Evolutionary conservation across 1,140 invertebrate genomes (phyloP).

Genomic region (Acromyrmex echinatior): DNA sequence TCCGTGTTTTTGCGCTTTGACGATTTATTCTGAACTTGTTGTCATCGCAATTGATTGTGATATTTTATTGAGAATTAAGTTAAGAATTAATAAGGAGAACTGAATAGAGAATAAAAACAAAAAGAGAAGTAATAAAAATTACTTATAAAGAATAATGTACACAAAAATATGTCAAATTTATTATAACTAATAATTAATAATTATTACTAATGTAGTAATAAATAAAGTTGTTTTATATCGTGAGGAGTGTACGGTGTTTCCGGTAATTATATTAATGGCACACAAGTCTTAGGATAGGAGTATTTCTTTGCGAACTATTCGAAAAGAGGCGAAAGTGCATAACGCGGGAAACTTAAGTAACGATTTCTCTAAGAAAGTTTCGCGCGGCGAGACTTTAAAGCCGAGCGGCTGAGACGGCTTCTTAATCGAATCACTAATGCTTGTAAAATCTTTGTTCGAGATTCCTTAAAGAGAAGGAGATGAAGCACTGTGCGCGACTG

Average conservation of each 20-base stretch:
- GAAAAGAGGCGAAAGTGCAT: conserved; percentile 74
- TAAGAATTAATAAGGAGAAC: not conserved
- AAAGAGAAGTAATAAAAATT: not conserved
- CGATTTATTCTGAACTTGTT: conserved; percentile 12
- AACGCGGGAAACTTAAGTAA: conserved; percentile 77
- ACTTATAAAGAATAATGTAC: not conserved
- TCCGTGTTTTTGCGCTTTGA: conserved; percentile 3
- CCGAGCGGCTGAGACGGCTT: conserved; percentile 71
- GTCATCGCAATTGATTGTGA: not conserved
- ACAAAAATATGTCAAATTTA: not conserved
- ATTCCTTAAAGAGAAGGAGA: conserved; percentile 73
- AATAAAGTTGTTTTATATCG: not conserved
- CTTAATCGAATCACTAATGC: conserved; percentile 79
- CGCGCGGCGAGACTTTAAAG: conserved; percentile 76
- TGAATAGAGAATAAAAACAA: not conserved
- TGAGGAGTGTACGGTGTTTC: not conserved
- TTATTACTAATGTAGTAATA: not conserved
- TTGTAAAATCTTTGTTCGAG: conserved; percentile 76
- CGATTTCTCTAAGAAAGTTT: conserved; percentile 77
- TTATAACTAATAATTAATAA: not conserved
- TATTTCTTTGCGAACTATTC: conserved; percentile 62
- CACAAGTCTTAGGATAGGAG: not conserved
- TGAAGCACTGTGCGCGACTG: conserved; percentile 31
- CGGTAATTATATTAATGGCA: conserved; percentile 17
- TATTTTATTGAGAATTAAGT: not conserved